Evolutionary conservation across 2,113 vertebrate genomes (phyloP).

Genomic region (Periophthalmodon schlosseri): DNA sequence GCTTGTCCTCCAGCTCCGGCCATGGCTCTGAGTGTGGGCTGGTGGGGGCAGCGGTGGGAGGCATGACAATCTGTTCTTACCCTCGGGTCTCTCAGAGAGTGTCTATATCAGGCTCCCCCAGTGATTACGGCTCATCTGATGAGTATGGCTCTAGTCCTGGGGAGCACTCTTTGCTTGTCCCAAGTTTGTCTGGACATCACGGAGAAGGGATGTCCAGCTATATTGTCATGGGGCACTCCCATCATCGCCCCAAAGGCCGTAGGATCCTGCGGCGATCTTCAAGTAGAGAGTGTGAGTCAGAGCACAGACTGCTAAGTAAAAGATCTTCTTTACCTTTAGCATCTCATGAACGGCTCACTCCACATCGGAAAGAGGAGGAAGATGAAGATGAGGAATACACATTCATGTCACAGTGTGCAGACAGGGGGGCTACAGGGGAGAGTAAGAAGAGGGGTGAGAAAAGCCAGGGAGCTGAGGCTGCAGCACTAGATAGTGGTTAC

Average conservation of each 20-base stretch:
- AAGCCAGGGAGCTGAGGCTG: slow-evolving; percentile 44
- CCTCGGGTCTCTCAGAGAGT: slow-evolving; percentile 77
- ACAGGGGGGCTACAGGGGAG: slow-evolving; percentile 54
- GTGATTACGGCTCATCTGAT: slow-evolving; percentile 84
- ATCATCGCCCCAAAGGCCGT: slow-evolving; percentile 72
- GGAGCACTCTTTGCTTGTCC: slow-evolving; percentile 72
- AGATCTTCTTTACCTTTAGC: slow-evolving; percentile 76
- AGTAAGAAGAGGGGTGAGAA: slow-evolving; percentile 59
- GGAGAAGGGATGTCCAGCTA: slow-evolving; percentile 76
- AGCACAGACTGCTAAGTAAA: slow-evolving; percentile 74
- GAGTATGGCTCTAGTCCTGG: slow-evolving; percentile 82
- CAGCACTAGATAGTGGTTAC: slow-evolving; percentile 72
- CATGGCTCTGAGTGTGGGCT: slow-evolving; percentile 80
- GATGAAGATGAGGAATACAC: slow-evolving; percentile 74
- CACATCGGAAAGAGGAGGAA: slow-evolving; percentile 70
- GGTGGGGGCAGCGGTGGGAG: slow-evolving; percentile 73
- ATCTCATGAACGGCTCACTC: slow-evolving; percentile 63
- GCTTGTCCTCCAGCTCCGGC: slow-evolving; percentile 80
- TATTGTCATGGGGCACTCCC: slow-evolving; percentile 76
- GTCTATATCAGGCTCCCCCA: slow-evolving; percentile 79
- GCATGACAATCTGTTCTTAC: slow-evolving; percentile 76
- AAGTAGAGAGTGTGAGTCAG: slow-evolving; percentile 73
- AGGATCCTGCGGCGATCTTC: slow-evolving; percentile 74
- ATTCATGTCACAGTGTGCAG: slow-evolving; percentile 67
- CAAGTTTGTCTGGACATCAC: slow-evolving; percentile 69